A percentile compares a stretch with the other conserved stretches of the same genome.
Evolutionary conservation across 2,797 vertebrate species (phyloP).

Genomic region (Alectoris magna): DNA sequence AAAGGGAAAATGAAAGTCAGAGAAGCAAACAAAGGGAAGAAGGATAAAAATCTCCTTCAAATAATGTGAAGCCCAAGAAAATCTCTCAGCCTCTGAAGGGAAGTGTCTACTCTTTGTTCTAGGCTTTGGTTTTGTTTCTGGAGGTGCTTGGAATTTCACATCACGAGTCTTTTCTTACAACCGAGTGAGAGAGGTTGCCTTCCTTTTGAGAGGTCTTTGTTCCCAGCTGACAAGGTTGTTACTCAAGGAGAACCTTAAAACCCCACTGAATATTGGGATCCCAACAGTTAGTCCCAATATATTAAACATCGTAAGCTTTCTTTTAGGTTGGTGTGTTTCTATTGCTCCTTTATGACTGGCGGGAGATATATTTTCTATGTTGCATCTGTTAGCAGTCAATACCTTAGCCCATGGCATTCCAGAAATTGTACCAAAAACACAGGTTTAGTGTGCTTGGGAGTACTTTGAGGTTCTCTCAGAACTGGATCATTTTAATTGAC

Average conservation of each 20-base stretch:
- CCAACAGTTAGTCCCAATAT: not conserved
- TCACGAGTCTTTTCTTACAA: not conserved
- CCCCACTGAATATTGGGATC: not conserved
- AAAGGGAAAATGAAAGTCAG: not conserved
- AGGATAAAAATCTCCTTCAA: not conserved
- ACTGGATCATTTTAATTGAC: not conserved
- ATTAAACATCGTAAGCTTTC: not conserved
- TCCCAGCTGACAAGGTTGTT: not conserved
- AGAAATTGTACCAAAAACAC: not conserved
- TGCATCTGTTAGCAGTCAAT: not conserved
- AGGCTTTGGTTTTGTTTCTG: constrained; percentile 16
- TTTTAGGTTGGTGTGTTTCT: not conserved
- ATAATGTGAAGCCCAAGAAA: not conserved
- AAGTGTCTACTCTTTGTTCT: constrained; percentile 18
- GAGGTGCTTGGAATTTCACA: not conserved
- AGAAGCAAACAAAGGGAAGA: constrained; percentile 5
- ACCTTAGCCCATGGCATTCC: not conserved
- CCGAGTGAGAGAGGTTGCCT: constrained; percentile 12
- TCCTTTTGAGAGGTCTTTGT: not conserved
- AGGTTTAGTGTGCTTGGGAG: not conserved
- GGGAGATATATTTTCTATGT: not conserved
- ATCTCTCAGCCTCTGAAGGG: constrained; percentile 12
- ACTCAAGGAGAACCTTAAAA: constrained; percentile 14
- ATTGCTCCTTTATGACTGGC: not conserved
- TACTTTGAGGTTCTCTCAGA: not conserved